These are phyloP conservation scores for Drosophila trapezifrons DNA, from an alignment of 1,140 invertebrate genomes.

Conservation along the genomic window DNA sequence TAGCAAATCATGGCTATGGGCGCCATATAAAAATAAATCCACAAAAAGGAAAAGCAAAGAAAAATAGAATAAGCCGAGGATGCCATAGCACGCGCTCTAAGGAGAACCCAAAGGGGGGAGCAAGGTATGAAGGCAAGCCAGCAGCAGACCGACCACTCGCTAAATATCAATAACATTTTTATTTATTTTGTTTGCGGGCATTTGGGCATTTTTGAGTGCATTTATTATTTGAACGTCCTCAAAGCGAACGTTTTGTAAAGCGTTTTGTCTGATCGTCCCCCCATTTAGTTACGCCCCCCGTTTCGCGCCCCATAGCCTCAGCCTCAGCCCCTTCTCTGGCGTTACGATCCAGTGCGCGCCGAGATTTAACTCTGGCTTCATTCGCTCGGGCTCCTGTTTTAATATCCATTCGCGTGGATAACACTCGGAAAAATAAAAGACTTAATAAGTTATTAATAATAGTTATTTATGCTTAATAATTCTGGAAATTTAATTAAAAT, in stretches of 20 bases:
- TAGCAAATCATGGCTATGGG: conserved; percentile 72
- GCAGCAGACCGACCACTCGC: conserved; percentile 45
- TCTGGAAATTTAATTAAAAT: not conserved
- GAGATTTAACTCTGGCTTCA: conserved; percentile 61
- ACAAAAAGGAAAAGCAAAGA: not conserved
- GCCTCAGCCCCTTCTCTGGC: conserved; percentile 6
- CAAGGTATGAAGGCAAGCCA: not conserved
- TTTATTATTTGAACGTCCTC: conserved; percentile 81
- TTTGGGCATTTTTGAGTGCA: conserved; percentile 82
- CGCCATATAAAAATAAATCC: conserved; percentile 51
- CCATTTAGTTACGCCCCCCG: conserved; percentile 31
- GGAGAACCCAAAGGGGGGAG: not conserved
- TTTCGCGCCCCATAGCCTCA: conserved; percentile 7
- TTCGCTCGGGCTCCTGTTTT: conserved; percentile 26
- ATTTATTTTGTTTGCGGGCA: conserved; percentile 81
- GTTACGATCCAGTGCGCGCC: conserved; percentile 57
- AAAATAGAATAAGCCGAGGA: conserved; percentile 31
- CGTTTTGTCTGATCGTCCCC: conserved; percentile 62
- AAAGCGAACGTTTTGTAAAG: conserved; percentile 76
- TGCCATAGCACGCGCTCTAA: conserved; percentile 60
- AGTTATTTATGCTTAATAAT: not conserved
- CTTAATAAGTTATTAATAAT: not conserved
- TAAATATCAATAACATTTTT: conserved; percentile 83
- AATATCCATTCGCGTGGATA: conserved; percentile 18
- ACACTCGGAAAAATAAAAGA: conserved; percentile 2